These are phyloP conservation scores for Ptyas mucosa DNA, from an alignment of 2,113 vertebrate species.

Conservation along the genomic window DNA sequence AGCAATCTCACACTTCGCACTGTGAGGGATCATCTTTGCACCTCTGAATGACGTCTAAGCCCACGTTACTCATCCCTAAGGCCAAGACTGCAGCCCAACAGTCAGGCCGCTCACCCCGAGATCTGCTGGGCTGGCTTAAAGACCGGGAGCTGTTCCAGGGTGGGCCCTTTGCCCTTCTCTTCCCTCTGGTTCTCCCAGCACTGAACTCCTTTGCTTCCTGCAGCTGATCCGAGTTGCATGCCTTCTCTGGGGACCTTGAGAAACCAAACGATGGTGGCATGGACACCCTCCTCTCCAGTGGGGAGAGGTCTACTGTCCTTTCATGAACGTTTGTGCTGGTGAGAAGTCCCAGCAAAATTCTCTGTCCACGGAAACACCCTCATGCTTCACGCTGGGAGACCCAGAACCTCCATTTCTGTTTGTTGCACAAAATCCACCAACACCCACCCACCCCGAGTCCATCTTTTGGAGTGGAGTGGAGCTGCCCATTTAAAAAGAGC, in stretches of 20 bases:
- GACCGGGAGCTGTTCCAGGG: accelerated
- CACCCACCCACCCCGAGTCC: too few relatives aligned
- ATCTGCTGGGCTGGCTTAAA: background rate
- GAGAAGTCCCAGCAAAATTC: background rate
- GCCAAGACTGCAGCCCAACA: accelerated
- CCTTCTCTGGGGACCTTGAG: background rate
- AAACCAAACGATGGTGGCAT: background rate
- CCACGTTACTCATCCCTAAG: background rate
- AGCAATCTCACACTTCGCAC: background rate
- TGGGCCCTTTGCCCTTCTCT: accelerated
- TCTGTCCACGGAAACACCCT: background rate
- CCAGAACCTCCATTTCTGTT: background rate
- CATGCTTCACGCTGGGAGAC: background rate
- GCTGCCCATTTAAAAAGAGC: background rate
- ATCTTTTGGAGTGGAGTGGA: background rate
- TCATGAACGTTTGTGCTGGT: too few relatives aligned
- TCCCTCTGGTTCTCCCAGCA: background rate
- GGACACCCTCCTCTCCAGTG: background rate
- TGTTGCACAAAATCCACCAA: background rate
- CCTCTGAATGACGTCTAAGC: background rate
- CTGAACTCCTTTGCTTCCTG: background rate
- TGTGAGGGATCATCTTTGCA: background rate
- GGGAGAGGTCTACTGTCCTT: background rate
- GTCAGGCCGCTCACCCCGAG: background rate
- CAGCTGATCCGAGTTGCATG: background rate